A percentile compares a stretch with the other conserved stretches of the same genome.
Conservation (phyloP, 2,888 invertebrate species). For the Lathronympha strigana region DNA sequence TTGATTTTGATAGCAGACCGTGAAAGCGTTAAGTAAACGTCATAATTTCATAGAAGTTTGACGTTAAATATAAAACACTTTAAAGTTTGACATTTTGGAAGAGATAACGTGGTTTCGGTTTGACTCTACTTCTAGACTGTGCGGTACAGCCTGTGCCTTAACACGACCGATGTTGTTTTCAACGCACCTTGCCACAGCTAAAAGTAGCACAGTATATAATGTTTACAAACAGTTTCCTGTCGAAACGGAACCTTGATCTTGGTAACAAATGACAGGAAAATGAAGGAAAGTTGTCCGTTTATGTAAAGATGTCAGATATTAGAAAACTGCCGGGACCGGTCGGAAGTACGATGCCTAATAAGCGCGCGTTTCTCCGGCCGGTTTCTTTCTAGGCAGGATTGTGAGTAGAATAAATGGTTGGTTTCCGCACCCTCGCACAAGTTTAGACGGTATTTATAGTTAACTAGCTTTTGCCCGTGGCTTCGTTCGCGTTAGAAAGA, state of each 20-base stretch:
- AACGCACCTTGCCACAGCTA: background rate
- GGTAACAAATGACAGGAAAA: conserved; percentile 45
- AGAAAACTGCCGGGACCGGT: conserved; percentile 47
- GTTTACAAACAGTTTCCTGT: conserved; percentile 6
- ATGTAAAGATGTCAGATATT: conserved; percentile 45
- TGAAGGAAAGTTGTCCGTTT: conserved; percentile 44
- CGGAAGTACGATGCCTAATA: conserved; percentile 30
- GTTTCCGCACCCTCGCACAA: conserved; percentile 31
- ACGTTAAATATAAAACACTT: no score
- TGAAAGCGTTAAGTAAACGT: no score
- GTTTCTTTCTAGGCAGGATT: conserved; percentile 45
- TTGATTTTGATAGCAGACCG: no score
- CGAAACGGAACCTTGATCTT: conserved; percentile 30
- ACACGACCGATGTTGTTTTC: no score
- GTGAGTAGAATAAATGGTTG: conserved; percentile 40
- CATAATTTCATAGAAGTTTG: no score
- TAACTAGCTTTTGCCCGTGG: conserved; percentile 19
- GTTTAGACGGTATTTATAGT: conserved; percentile 12
- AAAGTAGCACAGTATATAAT: background rate
- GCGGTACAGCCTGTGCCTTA: conserved; percentile 34
- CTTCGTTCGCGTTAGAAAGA: no score
- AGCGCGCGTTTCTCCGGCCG: conserved; percentile 34
- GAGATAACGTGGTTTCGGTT: no score
- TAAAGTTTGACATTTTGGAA: no score
- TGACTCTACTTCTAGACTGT: no score